A percentile compares a stretch with the other conserved stretches of the same genome.
Conservation (phyloP, 2,113 vertebrate species). For the Toxotes chatareus region DNA sequence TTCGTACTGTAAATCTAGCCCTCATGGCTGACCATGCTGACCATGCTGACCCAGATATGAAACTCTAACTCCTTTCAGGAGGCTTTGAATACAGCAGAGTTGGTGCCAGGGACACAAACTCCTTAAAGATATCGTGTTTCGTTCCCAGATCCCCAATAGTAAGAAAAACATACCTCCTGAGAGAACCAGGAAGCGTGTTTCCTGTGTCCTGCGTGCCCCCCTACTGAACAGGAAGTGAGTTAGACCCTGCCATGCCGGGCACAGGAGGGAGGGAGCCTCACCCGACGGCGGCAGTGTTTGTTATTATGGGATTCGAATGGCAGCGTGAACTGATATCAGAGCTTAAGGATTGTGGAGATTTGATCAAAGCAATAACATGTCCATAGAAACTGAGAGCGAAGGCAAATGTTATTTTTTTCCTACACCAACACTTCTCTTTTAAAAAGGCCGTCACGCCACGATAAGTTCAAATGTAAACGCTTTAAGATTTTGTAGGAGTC, state of each 20-base stretch:
- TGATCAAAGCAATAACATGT: conserved; percentile 63
- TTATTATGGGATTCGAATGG: conserved; percentile 57
- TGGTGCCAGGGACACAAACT: conserved; percentile 10
- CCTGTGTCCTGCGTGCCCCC: conserved; percentile 68
- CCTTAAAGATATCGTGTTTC: conserved; percentile 49
- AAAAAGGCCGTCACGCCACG: not conserved
- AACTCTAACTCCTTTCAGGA: conserved; percentile 7
- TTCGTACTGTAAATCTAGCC: not conserved
- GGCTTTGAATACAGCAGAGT: conserved; percentile 23
- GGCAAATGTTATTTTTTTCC: conserved; percentile 55
- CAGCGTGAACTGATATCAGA: conserved; percentile 40
- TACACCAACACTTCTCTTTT: not conserved
- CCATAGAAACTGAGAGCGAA: conserved; percentile 45
- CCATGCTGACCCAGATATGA: not conserved
- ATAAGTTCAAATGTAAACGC: conserved; percentile 12
- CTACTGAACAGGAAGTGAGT: conserved; percentile 70
- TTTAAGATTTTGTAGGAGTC: conserved; percentile 20
- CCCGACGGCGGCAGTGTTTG: conserved; percentile 38
- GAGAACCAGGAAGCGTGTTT: conserved; percentile 63
- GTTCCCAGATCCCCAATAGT: conserved; percentile 37
- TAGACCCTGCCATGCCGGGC: conserved; percentile 37
- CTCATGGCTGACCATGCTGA: accelerated
- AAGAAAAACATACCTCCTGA: conserved; percentile 62
- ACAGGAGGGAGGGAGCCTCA: conserved; percentile 4
- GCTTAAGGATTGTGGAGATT: conserved; percentile 54